phyloP scores from a whole-genome alignment of 2,797 vertebrate species.

The Philypnodon macrostomus region DNA sequence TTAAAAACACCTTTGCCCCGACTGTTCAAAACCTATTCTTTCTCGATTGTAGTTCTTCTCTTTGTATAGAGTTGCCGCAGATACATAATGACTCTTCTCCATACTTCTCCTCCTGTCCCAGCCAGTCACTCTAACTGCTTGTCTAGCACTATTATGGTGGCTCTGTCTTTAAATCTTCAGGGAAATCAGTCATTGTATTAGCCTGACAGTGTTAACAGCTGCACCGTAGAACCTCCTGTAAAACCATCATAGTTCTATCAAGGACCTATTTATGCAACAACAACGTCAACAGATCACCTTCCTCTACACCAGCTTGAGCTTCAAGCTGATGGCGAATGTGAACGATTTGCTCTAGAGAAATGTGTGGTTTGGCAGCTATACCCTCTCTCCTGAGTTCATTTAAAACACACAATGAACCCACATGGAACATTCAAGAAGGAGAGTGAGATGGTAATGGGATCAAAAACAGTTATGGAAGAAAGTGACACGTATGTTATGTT shows the following conservation, averaged over 20 bases:
- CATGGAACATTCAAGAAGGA: constrained; percentile 19
- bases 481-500: too few species aligned
- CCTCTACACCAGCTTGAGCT: constrained; percentile 43
- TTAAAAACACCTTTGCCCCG: neutral
- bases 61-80: constrained; percentile 7
- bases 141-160: constrained; percentile 9
- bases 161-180: constrained; percentile 33
- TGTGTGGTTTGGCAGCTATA: constrained; percentile 27
- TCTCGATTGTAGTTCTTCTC: constrained; percentile 5
- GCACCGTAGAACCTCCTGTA: constrained; percentile 23
- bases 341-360: constrained; percentile 35
- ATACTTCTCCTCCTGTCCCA: constrained; percentile 11
- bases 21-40: neutral
- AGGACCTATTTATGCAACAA: constrained; percentile 43
- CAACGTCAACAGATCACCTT: constrained; percentile 25
- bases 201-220: constrained; percentile 45
- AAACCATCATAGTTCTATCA: constrained; percentile 35
- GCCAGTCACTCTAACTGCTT: constrained; percentile 25
- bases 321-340: constrained; percentile 42
- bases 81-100: constrained; percentile 14
- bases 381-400: constrained; percentile 33
- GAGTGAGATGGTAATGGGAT: too few species aligned
- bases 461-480: too few species aligned
- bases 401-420: constrained; percentile 27
- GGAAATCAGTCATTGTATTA: constrained; percentile 43